These are phyloP conservation scores for Phalacrocorax pelagicus DNA, from an alignment of 2,113 vertebrate species.

Conservation along the genomic window DNA sequence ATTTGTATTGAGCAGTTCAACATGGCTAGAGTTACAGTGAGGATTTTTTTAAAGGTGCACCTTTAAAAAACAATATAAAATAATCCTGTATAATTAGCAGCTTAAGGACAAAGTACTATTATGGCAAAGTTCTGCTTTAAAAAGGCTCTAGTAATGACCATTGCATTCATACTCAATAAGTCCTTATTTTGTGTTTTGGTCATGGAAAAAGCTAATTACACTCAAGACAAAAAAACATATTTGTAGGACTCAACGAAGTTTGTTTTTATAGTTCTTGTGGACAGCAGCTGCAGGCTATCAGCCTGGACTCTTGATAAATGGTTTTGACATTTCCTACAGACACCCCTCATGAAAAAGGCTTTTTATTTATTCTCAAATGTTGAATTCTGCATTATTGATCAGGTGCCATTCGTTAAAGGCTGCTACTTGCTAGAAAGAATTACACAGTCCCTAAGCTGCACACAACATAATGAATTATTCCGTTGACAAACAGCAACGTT, in stretches of 20 bases:
- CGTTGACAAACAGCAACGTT: not conserved
- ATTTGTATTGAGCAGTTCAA: not conserved
- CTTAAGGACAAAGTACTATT: not conserved
- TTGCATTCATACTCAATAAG: not conserved
- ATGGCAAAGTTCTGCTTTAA: not conserved
- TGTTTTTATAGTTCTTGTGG: slow-evolving; percentile 29
- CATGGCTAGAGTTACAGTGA: not conserved
- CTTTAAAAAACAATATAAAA: slow-evolving; percentile 8
- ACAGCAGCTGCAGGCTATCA: slow-evolving; percentile 57
- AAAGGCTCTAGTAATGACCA: not conserved
- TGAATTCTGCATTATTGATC: slow-evolving; percentile 69
- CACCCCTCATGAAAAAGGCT: slow-evolving; percentile 22
- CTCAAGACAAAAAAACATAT: not conserved
- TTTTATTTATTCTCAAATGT: slow-evolving; percentile 68
- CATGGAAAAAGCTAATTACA: slow-evolving; percentile 7
- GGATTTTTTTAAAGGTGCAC: not conserved
- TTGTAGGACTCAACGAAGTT: not conserved
- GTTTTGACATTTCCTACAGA: slow-evolving; percentile 69
- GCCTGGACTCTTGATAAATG: slow-evolving; percentile 54
- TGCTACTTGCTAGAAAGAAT: slow-evolving; percentile 44
- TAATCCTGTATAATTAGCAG: not conserved
- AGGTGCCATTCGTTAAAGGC: slow-evolving; percentile 62
- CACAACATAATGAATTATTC: slow-evolving; percentile 40
- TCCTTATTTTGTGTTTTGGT: not conserved
- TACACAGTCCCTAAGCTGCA: not conserved